Conservation (phyloP, 64 coral and sea anemone species). For the Stichodactyla helianthus region DNA sequence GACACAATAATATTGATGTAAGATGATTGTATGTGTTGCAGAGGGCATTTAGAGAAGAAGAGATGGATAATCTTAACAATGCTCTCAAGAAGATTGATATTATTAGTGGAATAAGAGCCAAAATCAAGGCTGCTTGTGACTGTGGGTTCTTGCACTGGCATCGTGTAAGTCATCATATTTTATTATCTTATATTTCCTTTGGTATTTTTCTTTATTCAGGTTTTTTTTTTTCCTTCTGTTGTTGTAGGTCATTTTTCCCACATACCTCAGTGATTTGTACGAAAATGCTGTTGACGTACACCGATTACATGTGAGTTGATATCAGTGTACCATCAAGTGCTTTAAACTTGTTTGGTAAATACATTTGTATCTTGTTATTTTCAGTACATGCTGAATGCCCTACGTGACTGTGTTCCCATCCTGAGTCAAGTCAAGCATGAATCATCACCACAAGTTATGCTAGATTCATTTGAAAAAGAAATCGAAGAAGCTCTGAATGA, state of each 20-base stretch:
- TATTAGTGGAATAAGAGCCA: constrained; percentile 65
- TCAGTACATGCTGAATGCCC: constrained; percentile 89
- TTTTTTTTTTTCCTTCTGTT: background rate
- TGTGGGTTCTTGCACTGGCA: constrained; percentile 95
- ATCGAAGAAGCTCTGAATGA: constrained; percentile 70
- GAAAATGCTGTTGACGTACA: constrained; percentile 92
- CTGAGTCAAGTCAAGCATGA: constrained; percentile 79
- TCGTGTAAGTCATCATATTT: constrained; percentile 26
- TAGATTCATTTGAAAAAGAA: constrained; percentile 88
- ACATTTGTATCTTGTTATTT: background rate
- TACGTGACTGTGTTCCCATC: constrained; percentile 87
- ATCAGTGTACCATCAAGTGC: background rate
- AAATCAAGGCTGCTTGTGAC: constrained; percentile 64
- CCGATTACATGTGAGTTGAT: constrained; percentile 73
- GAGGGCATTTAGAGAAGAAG: constrained; percentile 90
- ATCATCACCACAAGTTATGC: constrained; percentile 62
- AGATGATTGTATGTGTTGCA: constrained; percentile 2
- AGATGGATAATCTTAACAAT: constrained; percentile 60
- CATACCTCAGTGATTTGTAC: constrained; percentile 82
- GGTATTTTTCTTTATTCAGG: background rate
- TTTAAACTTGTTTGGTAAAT: background rate
- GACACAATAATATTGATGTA: too few species aligned
- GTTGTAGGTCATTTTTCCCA: constrained; percentile 71
- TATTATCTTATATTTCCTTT: background rate
- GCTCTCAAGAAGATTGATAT: constrained; percentile 81